Percentiles rank a stretch among this genome's conserved stretches.
phyloP scores from a whole-genome alignment of 2,113 vertebrate genomes.

The Oryzias celebensis region DNA sequence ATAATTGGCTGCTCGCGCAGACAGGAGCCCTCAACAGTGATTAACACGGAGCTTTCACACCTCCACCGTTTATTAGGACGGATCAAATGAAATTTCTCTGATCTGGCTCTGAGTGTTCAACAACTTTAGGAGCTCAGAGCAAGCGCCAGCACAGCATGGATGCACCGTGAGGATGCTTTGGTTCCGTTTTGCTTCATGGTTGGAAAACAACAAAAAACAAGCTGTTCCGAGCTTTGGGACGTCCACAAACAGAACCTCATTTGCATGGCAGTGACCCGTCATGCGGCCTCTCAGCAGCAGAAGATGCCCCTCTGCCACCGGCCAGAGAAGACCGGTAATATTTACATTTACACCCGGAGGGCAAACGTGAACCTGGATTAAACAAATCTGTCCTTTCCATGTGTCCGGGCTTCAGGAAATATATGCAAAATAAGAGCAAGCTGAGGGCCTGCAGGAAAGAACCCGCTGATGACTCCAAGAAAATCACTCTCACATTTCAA shows the following conservation, averaged over 20 bases:
- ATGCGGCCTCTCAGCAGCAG: too few relatives aligned
- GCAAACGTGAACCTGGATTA: conserved; percentile 41
- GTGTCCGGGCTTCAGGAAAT: conserved; percentile 1
- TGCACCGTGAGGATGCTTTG: too few relatives aligned
- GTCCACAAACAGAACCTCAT: too few relatives aligned
- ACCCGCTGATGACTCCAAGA: too few relatives aligned
- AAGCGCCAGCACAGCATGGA: not conserved
- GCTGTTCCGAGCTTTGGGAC: too few relatives aligned
- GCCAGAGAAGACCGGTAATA: conserved; percentile 5
- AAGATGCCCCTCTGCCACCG: not conserved
- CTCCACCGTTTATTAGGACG: conserved; percentile 16
- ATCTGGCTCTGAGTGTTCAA: not conserved
- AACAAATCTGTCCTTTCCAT: conserved; percentile 51
- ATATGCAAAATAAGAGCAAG: conserved; percentile 37
- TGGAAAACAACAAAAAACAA: too few relatives aligned
- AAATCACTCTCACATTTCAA: too few relatives aligned
- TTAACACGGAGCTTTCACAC: conserved; percentile 20
- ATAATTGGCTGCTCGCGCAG: conserved; percentile 27
- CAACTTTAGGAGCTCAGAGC: not conserved
- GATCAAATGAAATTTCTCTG: conserved; percentile 8
- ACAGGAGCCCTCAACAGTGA: conserved; percentile 29
- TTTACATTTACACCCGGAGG: conserved; percentile 22
- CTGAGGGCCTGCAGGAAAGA: not conserved
- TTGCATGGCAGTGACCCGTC: too few relatives aligned
- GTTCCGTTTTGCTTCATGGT: too few relatives aligned